Percentiles rank a stretch among this genome's conserved stretches.
phyloP scores from a whole-genome alignment of 2,888 invertebrate genomes.

The Ophion slaviceki region DNA sequence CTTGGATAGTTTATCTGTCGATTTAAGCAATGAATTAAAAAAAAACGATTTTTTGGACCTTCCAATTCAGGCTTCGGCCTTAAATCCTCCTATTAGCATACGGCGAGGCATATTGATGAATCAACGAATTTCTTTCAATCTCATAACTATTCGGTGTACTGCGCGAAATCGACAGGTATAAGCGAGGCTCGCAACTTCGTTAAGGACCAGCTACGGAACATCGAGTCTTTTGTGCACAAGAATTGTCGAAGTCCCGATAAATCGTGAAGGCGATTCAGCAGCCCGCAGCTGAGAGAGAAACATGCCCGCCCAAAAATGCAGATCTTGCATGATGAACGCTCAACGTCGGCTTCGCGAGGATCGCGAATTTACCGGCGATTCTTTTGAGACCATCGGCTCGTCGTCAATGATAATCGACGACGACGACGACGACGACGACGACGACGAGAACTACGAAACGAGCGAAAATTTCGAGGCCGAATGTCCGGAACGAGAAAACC shows the following conservation, averaged over 20 bases:
- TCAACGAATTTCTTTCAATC: no score
- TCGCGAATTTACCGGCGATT: slow-evolving; percentile 12
- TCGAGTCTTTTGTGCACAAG: slow-evolving; percentile 61
- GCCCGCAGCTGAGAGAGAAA: not conserved
- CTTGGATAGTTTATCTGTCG: no score
- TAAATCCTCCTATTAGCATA: no score
- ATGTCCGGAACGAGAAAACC: slow-evolving; percentile 4
- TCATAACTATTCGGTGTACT: not conserved
- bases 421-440: slow-evolving; percentile 11
- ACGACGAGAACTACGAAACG: not conserved
- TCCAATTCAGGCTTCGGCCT: no score
- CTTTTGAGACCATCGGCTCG: not conserved
- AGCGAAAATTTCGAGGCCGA: not conserved
- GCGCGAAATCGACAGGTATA: slow-evolving; percentile 39
- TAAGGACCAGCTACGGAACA: slow-evolving; percentile 61
- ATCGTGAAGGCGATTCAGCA: not conserved
- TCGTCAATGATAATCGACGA: not conserved
- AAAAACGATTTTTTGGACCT: no score
- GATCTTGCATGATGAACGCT: slow-evolving; percentile 58
- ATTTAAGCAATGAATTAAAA: no score
- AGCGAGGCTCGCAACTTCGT: slow-evolving; percentile 9
- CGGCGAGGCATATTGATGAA: no score
- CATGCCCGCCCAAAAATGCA: slow-evolving; percentile 58
- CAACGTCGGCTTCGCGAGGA: slow-evolving; percentile 34
- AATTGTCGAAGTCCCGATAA: slow-evolving; percentile 54